Conservation (phyloP, 2,113 vertebrate genomes). For the Nannobrachium achirus region DNA sequence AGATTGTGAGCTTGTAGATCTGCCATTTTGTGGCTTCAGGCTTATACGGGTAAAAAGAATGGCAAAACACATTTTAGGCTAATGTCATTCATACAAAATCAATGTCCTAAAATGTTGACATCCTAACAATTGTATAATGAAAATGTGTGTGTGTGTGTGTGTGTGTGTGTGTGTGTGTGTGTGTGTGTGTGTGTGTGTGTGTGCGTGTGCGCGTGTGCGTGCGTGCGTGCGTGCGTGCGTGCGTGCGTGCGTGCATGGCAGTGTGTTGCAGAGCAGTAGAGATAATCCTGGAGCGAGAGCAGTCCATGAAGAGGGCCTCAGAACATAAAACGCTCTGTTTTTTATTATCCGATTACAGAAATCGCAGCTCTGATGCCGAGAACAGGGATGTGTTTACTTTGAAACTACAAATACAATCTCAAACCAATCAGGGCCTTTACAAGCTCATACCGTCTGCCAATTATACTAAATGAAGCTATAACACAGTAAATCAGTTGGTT, state of each 20-base stretch:
- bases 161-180: conserved; percentile 3
- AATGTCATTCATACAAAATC: too few species aligned
- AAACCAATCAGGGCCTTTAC: conserved; percentile 11
- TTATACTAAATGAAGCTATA: conserved; percentile 1
- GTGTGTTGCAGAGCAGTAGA: conserved; percentile 5
- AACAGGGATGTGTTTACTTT: conserved; percentile 13
- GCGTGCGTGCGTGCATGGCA: conserved; percentile 8
- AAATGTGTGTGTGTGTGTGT: conserved; percentile 3
- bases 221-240: conserved; percentile 3
- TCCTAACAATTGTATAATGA: too few species aligned
- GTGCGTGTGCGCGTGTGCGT: not conserved
- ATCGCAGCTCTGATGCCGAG: conserved; percentile 28
- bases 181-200: conserved; percentile 1
- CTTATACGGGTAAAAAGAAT: too few species aligned
- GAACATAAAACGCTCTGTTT: conserved; percentile 14
- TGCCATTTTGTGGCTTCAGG: too few species aligned
- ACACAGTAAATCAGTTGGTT: not conserved
- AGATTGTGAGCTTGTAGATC: too few species aligned
- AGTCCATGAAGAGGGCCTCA: conserved; percentile 12
- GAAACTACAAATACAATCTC: not conserved
- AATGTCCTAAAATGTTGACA: too few species aligned
- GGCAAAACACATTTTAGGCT: too few species aligned
- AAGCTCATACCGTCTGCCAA: not conserved
- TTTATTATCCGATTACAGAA: conserved; percentile 29
- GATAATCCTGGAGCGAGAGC: conserved; percentile 11